phyloP scores from a whole-genome alignment of 2,113 vertebrate genomes.

The Jacana jacana region DNA sequence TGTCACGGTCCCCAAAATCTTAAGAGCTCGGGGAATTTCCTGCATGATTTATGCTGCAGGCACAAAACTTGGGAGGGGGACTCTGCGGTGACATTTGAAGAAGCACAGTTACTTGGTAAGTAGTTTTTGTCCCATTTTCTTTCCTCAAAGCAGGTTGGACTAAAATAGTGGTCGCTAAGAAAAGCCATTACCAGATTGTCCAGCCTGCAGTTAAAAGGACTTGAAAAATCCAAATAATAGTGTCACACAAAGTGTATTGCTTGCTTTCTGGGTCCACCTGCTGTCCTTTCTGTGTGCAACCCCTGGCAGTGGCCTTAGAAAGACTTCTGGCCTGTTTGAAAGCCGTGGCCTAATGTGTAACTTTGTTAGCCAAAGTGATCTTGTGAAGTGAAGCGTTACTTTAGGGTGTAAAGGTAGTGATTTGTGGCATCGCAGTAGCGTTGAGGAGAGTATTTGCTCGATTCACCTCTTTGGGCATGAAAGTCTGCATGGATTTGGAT shows the following conservation, averaged over 20 bases:
- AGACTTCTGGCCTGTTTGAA: background rate
- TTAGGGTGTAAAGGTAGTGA: background rate
- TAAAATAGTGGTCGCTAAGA: background rate
- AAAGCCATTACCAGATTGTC: background rate
- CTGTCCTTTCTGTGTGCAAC: background rate
- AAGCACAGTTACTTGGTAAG: background rate
- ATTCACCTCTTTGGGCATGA: background rate
- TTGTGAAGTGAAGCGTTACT: background rate
- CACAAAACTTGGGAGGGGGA: background rate
- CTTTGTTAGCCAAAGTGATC: background rate
- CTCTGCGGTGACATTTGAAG: background rate
- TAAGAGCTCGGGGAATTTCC: background rate
- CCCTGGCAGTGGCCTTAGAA: background rate
- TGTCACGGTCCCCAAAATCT: background rate
- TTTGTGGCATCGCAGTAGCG: background rate
- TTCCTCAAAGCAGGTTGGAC: background rate
- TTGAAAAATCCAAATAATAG: background rate
- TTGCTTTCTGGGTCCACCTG: background rate
- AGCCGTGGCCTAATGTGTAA: background rate
- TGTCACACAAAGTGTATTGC: background rate
- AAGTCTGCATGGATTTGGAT: background rate
- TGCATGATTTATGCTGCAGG: background rate
- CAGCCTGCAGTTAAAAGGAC: background rate
- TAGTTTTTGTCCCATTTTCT: background rate
- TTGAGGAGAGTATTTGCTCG: background rate